Percentiles rank a stretch among this genome's conserved stretches.
Conservation (phyloP, 2,113 vertebrate genomes). For the pig (Sus scrofa) region DNA sequence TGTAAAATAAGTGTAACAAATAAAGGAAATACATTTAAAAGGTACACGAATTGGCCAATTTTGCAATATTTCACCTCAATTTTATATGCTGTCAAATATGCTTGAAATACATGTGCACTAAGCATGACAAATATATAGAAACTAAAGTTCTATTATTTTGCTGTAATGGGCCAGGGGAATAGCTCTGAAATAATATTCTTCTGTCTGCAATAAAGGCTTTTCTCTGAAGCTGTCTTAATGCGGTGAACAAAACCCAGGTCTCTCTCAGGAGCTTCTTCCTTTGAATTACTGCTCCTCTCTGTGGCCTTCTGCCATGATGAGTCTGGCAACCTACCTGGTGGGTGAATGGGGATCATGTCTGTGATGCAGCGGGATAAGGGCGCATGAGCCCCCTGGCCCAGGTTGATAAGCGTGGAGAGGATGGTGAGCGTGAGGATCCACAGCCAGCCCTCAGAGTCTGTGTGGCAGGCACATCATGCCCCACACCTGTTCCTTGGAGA, state of each 20-base stretch:
- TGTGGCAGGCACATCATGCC: accelerated
- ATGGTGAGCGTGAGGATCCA: accelerated
- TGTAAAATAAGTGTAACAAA: slow-evolving; percentile 72
- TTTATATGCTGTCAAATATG: slow-evolving; percentile 81
- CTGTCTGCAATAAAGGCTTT: slow-evolving; percentile 74
- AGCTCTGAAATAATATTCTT: slow-evolving; percentile 72
- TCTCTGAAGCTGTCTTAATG: slow-evolving; percentile 75
- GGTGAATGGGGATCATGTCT: not conserved
- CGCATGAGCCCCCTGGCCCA: not conserved
- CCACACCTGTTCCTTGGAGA: accelerated
- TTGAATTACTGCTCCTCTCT: slow-evolving; percentile 13
- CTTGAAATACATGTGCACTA: slow-evolving; percentile 77
- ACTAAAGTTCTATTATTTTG: slow-evolving; percentile 81
- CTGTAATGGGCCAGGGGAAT: slow-evolving; percentile 77
- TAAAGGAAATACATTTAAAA: slow-evolving; percentile 72
- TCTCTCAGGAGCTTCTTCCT: slow-evolving; percentile 37
- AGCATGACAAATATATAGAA: slow-evolving; percentile 78
- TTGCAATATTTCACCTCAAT: slow-evolving; percentile 77
- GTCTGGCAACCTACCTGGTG: not conserved
- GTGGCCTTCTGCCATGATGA: accelerated
- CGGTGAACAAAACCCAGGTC: slow-evolving; percentile 52
- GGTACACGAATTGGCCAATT: slow-evolving; percentile 62
- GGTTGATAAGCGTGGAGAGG: not conserved
- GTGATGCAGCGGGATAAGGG: accelerated
- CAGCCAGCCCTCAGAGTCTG: accelerated